Evolutionary conservation across 2,113 vertebrate genomes (phyloP).

Genomic region (Penelope pileata): DNA sequence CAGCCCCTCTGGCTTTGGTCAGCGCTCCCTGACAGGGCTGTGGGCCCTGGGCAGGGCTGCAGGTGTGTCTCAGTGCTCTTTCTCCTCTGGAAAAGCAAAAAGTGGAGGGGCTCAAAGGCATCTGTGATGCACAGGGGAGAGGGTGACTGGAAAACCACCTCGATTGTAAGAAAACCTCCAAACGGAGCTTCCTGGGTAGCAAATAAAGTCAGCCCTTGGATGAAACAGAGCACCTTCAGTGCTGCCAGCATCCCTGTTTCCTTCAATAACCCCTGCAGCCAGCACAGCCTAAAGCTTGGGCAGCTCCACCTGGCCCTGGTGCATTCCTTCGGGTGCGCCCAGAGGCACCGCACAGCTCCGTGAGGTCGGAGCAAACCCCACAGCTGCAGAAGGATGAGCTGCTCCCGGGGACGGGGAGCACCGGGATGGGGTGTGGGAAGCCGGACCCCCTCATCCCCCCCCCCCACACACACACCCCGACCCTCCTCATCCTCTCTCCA

Average conservation of each 20-base stretch:
- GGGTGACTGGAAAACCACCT: not conserved
- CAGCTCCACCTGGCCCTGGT: not conserved
- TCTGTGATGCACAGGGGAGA: not conserved
- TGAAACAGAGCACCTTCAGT: not conserved
- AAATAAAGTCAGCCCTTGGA: not conserved
- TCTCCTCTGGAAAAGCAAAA: not conserved
- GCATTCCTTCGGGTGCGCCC: no score
- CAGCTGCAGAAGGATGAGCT: not conserved
- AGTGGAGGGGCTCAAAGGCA: not conserved
- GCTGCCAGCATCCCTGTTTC: not conserved
- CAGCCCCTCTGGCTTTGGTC: not conserved
- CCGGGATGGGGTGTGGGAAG: not conserved
- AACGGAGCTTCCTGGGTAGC: not conserved
- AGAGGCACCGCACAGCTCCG: no score
- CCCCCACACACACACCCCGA: not conserved
- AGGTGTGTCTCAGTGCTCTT: not conserved
- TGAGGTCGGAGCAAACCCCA: not conserved
- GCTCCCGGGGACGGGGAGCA: not conserved
- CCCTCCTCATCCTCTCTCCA: conserved; percentile 60
- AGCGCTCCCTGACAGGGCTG: no score
- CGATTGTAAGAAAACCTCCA: not conserved
- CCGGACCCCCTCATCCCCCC: accelerated
- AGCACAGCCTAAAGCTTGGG: not conserved
- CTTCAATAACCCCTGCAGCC: not conserved
- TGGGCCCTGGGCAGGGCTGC: not conserved